A percentile compares a stretch with the other conserved stretches of the same genome.
These are phyloP conservation scores for Drosophila bunnanda DNA, from an alignment of 2,888 invertebrate genomes.

Conservation along the genomic window DNA sequence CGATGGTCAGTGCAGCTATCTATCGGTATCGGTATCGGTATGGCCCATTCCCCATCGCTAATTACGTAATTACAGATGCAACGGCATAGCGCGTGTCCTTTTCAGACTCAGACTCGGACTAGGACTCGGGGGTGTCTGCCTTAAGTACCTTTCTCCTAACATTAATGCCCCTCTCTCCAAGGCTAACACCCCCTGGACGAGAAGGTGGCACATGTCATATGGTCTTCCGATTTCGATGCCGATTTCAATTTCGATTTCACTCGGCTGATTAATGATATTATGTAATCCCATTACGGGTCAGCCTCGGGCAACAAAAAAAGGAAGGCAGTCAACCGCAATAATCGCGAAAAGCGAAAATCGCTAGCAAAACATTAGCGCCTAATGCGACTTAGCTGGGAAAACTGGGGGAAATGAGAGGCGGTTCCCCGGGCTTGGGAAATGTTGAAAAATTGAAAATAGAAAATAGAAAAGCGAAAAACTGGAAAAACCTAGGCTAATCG, in stretches of 20 bases:
- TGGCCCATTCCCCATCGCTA: slow-evolving; percentile 56
- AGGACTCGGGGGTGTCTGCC: slow-evolving; percentile 7
- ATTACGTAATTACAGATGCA: slow-evolving; percentile 53
- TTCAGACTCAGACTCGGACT: no score
- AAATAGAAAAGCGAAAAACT: neutral
- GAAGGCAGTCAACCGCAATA: slow-evolving; percentile 72
- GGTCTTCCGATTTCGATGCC: slow-evolving; percentile 7
- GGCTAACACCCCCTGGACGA: slow-evolving; percentile 2
- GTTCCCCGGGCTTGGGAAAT: slow-evolving; percentile 5
- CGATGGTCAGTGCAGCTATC: slow-evolving; percentile 28
- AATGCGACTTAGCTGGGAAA: slow-evolving; percentile 53
- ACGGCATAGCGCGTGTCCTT: slow-evolving; percentile 58
- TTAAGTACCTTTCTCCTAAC: slow-evolving; percentile 2
- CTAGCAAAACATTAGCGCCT: slow-evolving; percentile 57
- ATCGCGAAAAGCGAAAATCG: slow-evolving; percentile 57
- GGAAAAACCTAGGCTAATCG: slow-evolving; percentile 13
- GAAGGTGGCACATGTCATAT: slow-evolving; percentile 45
- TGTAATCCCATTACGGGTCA: slow-evolving; percentile 69
- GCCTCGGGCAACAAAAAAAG: slow-evolving; percentile 16
- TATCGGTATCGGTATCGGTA: slow-evolving; percentile 50
- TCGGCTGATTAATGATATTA: slow-evolving; percentile 77
- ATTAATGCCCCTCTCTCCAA: neutral
- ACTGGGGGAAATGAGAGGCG: neutral
- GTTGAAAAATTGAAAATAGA: slow-evolving; percentile 3
- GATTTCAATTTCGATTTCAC: slow-evolving; percentile 52